A percentile compares a stretch with the other conserved stretches of the same genome.
These are phyloP conservation scores for Carassius gibelio DNA, from an alignment of 2,113 vertebrate species.

Conservation along the genomic window DNA sequence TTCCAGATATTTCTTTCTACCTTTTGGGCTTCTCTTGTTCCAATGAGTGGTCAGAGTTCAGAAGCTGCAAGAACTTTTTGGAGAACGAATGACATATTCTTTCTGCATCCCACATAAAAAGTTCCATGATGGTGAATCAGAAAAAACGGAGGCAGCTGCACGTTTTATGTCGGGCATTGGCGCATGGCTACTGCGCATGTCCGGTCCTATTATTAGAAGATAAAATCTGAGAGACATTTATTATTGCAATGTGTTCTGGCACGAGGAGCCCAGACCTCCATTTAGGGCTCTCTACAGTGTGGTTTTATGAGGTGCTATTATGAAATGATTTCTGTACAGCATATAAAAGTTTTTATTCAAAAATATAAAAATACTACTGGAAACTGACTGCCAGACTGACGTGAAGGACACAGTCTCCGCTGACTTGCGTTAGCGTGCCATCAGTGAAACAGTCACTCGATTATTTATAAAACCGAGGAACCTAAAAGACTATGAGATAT, in stretches of 20 bases:
- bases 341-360: slow-evolving; percentile 55
- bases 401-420: slow-evolving; percentile 34
- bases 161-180: slow-evolving; percentile 39
- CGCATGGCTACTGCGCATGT: slow-evolving; percentile 19
- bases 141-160: slow-evolving; percentile 45
- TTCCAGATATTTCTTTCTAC: neutral
- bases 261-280: slow-evolving; percentile 41
- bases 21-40: neutral
- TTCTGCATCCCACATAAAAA: slow-evolving; percentile 35
- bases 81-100: neutral
- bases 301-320: slow-evolving; percentile 61
- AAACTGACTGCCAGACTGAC: slow-evolving; percentile 29
- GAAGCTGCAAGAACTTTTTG: neutral
- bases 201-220: slow-evolving; percentile 54
- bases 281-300: slow-evolving; percentile 46
- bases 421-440: neutral
- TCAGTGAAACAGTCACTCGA: slow-evolving; percentile 10
- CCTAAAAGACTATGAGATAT: neutral
- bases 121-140: slow-evolving; percentile 8
- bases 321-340: slow-evolving; percentile 58
- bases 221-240: slow-evolving; percentile 62
- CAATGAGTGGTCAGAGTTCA: slow-evolving; percentile 5
- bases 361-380: slow-evolving; percentile 52
- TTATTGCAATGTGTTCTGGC: slow-evolving; percentile 57
- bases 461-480: slow-evolving; percentile 18